phyloP scores from a whole-genome alignment of 2,797 vertebrate genomes.

The Poeciliopsis gracilis region DNA sequence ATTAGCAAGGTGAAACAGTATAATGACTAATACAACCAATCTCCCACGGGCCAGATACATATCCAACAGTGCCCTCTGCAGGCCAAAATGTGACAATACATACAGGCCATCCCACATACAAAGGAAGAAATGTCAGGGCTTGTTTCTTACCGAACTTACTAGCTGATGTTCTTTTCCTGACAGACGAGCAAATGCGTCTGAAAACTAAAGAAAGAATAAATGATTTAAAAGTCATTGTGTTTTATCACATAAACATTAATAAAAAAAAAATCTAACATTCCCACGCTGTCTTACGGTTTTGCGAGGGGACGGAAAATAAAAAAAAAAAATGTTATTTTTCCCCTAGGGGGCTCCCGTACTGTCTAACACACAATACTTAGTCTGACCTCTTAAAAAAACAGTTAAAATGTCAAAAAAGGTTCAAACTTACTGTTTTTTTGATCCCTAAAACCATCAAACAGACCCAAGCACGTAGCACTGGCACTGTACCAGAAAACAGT shows the following conservation, averaged over 20 bases:
- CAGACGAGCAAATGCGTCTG: neutral
- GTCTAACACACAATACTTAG: neutral
- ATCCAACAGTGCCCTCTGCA: conserved; percentile 2
- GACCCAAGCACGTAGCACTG: neutral
- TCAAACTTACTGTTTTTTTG: neutral
- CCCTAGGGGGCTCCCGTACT: too few species aligned
- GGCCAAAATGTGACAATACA: neutral
- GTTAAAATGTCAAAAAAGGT: neutral
- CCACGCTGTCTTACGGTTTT: neutral
- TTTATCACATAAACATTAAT: neutral
- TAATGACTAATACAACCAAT: neutral
- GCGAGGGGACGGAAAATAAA: too few species aligned
- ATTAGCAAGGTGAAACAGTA: neutral
- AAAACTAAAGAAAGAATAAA: conserved; percentile 9
- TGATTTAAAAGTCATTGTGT: neutral
- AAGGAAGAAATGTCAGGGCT: neutral
- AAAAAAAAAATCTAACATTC: neutral
- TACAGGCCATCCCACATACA: neutral
- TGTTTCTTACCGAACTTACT: neutral
- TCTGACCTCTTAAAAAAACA: neutral
- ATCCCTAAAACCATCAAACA: neutral
- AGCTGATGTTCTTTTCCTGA: neutral
- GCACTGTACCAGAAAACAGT: neutral
- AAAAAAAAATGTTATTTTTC: too few species aligned
- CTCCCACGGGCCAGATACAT: neutral